These are phyloP conservation scores for Lanius ludovicianus DNA, from an alignment of 2,113 vertebrate genomes.

Conservation along the genomic window DNA sequence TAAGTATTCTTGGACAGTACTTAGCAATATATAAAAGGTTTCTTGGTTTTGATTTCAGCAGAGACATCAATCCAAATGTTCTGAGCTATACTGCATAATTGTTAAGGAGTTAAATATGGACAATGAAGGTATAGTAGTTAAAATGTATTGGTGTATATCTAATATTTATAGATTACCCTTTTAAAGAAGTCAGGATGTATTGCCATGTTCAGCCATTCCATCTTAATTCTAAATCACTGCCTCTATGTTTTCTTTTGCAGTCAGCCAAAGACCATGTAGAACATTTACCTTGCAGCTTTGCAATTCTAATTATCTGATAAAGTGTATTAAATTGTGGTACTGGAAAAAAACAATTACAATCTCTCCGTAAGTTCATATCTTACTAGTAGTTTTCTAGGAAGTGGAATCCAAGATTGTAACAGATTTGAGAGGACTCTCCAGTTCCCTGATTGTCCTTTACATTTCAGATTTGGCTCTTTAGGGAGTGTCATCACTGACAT, in stretches of 20 bases:
- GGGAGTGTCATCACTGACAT: not conserved
- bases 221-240: constrained; percentile 58
- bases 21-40: not conserved
- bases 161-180: constrained; percentile 54
- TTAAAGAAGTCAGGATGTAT: constrained; percentile 1
- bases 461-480: not conserved
- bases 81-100: constrained; percentile 57
- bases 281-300: constrained; percentile 49
- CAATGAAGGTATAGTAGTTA: constrained; percentile 26
- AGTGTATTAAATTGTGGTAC: constrained; percentile 49
- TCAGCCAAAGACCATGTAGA: constrained; percentile 4
- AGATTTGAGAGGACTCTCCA: not conserved
- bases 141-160: constrained; percentile 33
- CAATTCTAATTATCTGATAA: constrained; percentile 63
- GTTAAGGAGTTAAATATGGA: constrained; percentile 41
- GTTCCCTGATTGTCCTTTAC: not conserved
- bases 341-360: not conserved
- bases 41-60: constrained; percentile 27
- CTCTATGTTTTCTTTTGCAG: constrained; percentile 3
- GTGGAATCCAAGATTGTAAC: not conserved
- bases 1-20: not conserved
- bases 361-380: not conserved
- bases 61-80: constrained; percentile 45
- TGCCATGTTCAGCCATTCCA: constrained; percentile 10
- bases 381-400: not conserved